Evolutionary conservation across 2,888 invertebrate genomes (phyloP).

Genomic region (Silvanus unidentatus): DNA sequence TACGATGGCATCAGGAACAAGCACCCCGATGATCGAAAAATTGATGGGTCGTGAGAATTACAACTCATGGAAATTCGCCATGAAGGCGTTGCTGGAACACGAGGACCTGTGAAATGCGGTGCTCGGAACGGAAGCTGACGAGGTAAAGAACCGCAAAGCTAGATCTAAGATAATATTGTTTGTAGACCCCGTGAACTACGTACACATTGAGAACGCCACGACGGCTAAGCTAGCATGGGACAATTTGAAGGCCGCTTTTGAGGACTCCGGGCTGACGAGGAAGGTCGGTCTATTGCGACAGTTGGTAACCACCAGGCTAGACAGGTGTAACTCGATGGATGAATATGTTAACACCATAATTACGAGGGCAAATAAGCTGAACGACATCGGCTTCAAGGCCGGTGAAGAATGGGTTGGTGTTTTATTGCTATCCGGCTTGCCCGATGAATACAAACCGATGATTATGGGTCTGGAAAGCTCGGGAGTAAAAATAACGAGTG

Average conservation of each 20-base stretch:
- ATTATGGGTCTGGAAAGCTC: conserved; percentile 28
- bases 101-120: conserved; percentile 11
- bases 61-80: conserved; percentile 23
- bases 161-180: conserved; percentile 29
- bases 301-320: conserved; percentile 21
- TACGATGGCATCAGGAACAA: conserved; percentile 15
- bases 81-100: conserved; percentile 16
- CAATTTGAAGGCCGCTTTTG: conserved; percentile 16
- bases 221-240: conserved; percentile 17
- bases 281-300: conserved; percentile 18
- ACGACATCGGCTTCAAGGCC: conserved; percentile 22
- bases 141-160: conserved; percentile 19
- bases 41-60: conserved; percentile 25
- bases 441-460: conserved; percentile 30
- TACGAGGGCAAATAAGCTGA: conserved; percentile 20
- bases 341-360: conserved; percentile 25
- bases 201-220: conserved; percentile 23
- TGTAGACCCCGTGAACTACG: conserved; percentile 24
- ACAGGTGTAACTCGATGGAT: conserved; percentile 24
- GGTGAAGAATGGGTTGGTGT: conserved; percentile 31
- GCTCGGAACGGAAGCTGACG: conserved; percentile 10
- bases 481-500: conserved; percentile 25
- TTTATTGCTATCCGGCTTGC: conserved; percentile 30
- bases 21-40: conserved; percentile 14
- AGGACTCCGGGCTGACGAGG: conserved; percentile 18